A percentile compares a stretch with the other conserved stretches of the same genome.
Evolutionary conservation across 2,888 invertebrate genomes (phyloP).

Genomic region (Lordiphosa andalusiaca): DNA sequence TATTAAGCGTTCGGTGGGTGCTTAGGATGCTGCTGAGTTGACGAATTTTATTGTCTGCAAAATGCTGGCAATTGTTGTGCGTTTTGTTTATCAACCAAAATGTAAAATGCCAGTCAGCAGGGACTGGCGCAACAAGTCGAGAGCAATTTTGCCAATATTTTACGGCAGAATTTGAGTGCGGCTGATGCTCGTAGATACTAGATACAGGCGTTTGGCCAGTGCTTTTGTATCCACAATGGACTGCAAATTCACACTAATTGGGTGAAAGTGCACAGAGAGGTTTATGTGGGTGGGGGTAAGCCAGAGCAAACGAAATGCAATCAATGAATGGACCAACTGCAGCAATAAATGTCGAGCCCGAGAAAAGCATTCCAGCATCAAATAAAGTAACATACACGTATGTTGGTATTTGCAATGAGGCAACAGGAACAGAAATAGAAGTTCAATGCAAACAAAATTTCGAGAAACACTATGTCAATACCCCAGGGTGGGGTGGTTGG

Average conservation of each 20-base stretch:
- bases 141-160: slow-evolving; percentile 7
- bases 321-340: slow-evolving; percentile 44
- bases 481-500: slow-evolving; percentile 14
- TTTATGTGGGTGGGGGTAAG: slow-evolving; percentile 13
- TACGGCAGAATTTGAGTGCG: slow-evolving; percentile 2
- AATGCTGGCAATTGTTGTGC: slow-evolving; percentile 49
- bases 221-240: slow-evolving; percentile 9
- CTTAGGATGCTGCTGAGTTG: slow-evolving; percentile 47
- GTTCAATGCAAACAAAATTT: slow-evolving; percentile 44
- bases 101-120: slow-evolving; percentile 39
- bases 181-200: slow-evolving; percentile 8
- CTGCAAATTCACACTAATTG: slow-evolving; percentile 55
- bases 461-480: slow-evolving; percentile 12
- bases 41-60: slow-evolving; percentile 48
- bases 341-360: slow-evolving; percentile 60
- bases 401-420: slow-evolving; percentile 47
- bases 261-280: slow-evolving; percentile 31
- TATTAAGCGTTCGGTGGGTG: slow-evolving; percentile 20
- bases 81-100: slow-evolving; percentile 43
- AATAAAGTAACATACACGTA: slow-evolving; percentile 48
- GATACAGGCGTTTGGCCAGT: neutral
- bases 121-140: slow-evolving; percentile 29
- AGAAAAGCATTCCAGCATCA: slow-evolving; percentile 50
- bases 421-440: slow-evolving; percentile 38
- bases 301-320: slow-evolving; percentile 6